Evolutionary conservation across 35 echinoderm and acorn worm genomes (phyloP), one percentile per base, ranked within the genome.

Genomic region (Holothuria glaberrima): DNA sequence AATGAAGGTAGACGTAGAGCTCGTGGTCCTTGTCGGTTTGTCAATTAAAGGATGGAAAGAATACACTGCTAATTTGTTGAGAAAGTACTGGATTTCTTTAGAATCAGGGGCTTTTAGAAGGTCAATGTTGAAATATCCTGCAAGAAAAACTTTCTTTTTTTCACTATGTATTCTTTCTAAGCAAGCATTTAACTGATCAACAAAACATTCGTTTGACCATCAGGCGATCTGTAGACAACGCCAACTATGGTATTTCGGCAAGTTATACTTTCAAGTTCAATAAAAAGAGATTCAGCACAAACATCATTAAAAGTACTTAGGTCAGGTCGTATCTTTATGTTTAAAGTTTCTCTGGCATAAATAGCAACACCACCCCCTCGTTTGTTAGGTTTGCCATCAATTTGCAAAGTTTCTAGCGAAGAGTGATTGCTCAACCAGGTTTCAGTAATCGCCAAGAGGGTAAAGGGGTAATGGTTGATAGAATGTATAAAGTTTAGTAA

Each of bases 191-290:
- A 77, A 77, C 30, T 77, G n/a, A 77, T 77, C 73, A 48, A 38
- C 41, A 48, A 77, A 77, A 2, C 30, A 77, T 77, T 77, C 0
- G 19, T 34, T 77, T 34, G 41, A 77, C 41, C 41, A 77, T 30
- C 73, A 10, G 73, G 73, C 41, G 73, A 30, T 38, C 73, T 34
- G 21, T 77, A 77, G 22, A 77, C 31, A 38, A 77, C 73, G 0
- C 73, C 73, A 21, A 77, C 30, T n/a, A 77, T 34, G 5, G 41
- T 77, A 48, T 44, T 77, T 21, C 41, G 30, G 31, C 31, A 22
- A 9, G 9, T 44, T 77, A n/a, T 24, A 77, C 41, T 77, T 77
- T 77, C 73, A 16, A 77, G 30, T 77, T 77, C 73, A 36, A 77
- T 38, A 48, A 77, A 77, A 26, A 77, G 30, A 77, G 73, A 12